These are phyloP conservation scores for Alsophila aescularia DNA, from an alignment of 2,888 invertebrate species.

Conservation along the genomic window DNA sequence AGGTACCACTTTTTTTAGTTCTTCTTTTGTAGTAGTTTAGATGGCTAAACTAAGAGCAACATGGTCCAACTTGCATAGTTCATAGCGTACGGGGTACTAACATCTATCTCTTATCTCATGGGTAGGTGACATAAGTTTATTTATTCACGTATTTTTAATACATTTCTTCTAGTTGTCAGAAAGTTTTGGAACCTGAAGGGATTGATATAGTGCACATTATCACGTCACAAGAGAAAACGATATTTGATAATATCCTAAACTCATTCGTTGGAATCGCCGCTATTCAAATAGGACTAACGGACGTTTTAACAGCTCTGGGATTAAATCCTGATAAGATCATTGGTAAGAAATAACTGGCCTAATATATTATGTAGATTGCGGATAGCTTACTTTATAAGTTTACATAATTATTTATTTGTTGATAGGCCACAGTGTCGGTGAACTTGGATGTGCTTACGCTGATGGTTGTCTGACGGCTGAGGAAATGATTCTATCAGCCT, in stretches of 20 bases:
- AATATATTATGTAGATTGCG: neutral
- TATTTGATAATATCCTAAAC: conserved; percentile 85
- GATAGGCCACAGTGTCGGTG: conserved; percentile 96
- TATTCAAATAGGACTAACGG: conserved; percentile 83
- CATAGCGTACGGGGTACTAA: too few species aligned
- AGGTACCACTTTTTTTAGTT: too few species aligned
- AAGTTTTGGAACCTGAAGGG: conserved; percentile 85
- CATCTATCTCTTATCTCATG: too few species aligned
- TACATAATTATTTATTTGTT: neutral
- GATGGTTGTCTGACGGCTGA: conserved; percentile 95
- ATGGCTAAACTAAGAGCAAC: too few species aligned
- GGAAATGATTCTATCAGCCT: conserved; percentile 92
- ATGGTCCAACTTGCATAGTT: too few species aligned
- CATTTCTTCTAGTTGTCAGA: conserved; percentile 79
- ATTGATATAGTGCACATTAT: conserved; percentile 87
- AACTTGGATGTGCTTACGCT: conserved; percentile 97
- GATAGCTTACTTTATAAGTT: neutral
- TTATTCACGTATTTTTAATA: too few species aligned
- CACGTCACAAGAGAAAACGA: conserved; percentile 84
- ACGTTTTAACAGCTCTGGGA: conserved; percentile 75
- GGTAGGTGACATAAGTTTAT: too few species aligned
- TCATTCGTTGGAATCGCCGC: conserved; percentile 92
- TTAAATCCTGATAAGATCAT: conserved; percentile 90
- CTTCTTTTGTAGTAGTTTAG: too few species aligned
- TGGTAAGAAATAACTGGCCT: conserved; percentile 73